Percentiles rank a stretch among this genome's conserved stretches.
phyloP scores from a whole-genome alignment of 2,888 invertebrate genomes.

The Malthinus seriepunctatus region DNA sequence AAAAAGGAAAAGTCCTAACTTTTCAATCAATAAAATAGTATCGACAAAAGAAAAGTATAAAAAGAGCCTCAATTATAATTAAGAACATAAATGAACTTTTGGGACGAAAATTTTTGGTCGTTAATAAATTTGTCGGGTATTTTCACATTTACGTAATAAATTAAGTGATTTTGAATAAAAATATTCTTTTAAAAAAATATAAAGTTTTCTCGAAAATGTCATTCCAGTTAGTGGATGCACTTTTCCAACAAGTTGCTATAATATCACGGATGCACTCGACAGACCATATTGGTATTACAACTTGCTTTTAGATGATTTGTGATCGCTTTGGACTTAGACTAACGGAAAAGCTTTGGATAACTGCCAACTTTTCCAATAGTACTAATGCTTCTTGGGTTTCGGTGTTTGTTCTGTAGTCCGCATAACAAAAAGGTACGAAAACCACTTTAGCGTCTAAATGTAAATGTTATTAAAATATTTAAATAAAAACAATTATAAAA shows the following conservation, averaged over 20 bases:
- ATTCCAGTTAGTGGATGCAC: conserved; percentile 12
- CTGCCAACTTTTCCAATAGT: conserved; percentile 20
- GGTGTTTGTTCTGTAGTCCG: conserved; percentile 14
- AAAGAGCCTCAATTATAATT: no score
- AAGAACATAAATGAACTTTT: no score
- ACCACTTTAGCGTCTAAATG: neutral
- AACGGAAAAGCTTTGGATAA: conserved; percentile 15
- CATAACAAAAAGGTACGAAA: conserved; percentile 8
- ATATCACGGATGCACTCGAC: conserved; percentile 22
- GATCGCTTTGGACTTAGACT: conserved; percentile 17
- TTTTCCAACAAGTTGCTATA: conserved; percentile 21
- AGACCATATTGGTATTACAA: conserved; percentile 20
- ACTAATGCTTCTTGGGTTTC: conserved; percentile 9
- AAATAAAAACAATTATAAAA: no score
- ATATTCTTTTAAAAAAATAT: no score
- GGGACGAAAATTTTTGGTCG: no score
- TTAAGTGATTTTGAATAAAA: no score
- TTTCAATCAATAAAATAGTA: no score
- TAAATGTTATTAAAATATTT: no score
- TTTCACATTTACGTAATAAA: no score
- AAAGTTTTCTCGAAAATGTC: conserved; percentile 1
- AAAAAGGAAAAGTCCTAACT: no score
- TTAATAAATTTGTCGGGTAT: no score
- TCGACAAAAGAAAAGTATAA: no score
- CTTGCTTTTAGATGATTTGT: conserved; percentile 23